Evolutionary conservation across 1,140 invertebrate species (phyloP).

Genomic region (Anoplolepis gracilipes): DNA sequence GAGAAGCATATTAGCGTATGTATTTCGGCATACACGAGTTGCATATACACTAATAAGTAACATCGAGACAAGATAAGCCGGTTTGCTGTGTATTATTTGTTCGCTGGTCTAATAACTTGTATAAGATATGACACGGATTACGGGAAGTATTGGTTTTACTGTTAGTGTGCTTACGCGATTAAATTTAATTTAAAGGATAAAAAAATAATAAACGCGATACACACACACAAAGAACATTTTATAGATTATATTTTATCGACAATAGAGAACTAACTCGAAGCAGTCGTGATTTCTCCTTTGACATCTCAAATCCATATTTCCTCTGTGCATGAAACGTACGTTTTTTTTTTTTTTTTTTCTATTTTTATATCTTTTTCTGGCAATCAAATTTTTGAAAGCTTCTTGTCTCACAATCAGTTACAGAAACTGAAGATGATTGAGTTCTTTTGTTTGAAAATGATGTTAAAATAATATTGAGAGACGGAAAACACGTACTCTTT

Average conservation of each 20-base stretch:
- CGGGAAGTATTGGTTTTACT: neutral
- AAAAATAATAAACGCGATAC: neutral
- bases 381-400: slow-evolving; percentile 12
- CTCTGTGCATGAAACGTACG: neutral
- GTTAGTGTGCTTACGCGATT: neutral
- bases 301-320: neutral
- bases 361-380: neutral
- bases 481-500: neutral
- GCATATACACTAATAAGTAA: neutral
- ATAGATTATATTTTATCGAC: neutral
- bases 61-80: neutral
- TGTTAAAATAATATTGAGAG: neutral
- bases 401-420: neutral
- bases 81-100: neutral
- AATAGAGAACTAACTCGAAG: neutral
- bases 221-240: neutral
- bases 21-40: neutral
- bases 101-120: neutral
- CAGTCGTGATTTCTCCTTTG: neutral
- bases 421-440: neutral
- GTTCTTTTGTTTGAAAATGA: neutral
- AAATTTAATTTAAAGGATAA: slow-evolving; percentile 5
- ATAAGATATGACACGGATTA: neutral
- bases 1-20: neutral
- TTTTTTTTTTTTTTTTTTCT: neutral